These are phyloP conservation scores for Phocoena sinus DNA, from an alignment of 2,113 vertebrate genomes.

Conservation along the genomic window DNA sequence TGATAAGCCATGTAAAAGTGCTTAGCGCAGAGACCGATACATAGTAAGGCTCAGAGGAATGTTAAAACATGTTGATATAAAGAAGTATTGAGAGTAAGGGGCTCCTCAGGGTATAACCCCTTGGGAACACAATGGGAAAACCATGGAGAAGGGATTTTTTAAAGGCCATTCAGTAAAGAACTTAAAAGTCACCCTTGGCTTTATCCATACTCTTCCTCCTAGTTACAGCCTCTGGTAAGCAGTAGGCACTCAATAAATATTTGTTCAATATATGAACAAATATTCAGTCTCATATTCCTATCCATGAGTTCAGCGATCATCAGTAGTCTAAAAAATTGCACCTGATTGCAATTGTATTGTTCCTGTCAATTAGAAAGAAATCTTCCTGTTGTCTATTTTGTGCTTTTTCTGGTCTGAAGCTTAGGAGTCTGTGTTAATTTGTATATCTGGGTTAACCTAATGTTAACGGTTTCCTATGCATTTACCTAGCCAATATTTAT, in stretches of 20 bases:
- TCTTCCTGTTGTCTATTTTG: neutral
- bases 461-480: neutral
- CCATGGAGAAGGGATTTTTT: neutral
- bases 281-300: neutral
- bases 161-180: neutral
- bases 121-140: neutral
- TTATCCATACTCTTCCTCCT: neutral
- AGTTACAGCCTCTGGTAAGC: neutral
- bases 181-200: conserved; percentile 7
- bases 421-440: conserved; percentile 12
- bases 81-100: neutral
- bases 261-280: neutral
- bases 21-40: neutral
- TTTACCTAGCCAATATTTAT: conserved; percentile 35
- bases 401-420: neutral
- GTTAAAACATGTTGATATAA: neutral
- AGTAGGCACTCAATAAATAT: neutral
- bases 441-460: neutral
- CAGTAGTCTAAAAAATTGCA: neutral
- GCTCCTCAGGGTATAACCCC: neutral
- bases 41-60: neutral
- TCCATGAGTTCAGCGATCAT: neutral
- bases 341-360: neutral
- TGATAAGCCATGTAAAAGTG: neutral
- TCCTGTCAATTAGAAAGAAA: conserved; percentile 11